These are phyloP conservation scores for Drosophila ercepeae DNA, from an alignment of 1,140 invertebrate genomes.

Conservation along the genomic window DNA sequence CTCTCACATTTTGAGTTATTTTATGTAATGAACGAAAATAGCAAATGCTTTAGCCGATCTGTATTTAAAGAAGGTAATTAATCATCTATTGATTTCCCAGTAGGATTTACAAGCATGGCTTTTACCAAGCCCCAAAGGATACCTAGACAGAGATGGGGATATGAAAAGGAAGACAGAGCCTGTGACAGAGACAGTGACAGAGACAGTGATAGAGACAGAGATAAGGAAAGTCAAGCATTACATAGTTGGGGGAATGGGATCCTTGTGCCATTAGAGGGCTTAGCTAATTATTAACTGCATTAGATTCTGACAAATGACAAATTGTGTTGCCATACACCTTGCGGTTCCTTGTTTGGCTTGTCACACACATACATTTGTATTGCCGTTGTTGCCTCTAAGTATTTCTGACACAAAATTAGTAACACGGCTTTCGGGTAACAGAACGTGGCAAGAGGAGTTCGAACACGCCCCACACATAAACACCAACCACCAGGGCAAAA, in stretches of 20 bases:
- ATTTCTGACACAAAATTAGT: constrained; percentile 76
- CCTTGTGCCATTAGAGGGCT: constrained; percentile 39
- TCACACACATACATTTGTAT: constrained; percentile 5
- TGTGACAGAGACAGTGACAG: neutral
- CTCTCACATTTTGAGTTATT: neutral
- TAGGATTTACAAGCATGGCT: constrained; percentile 24
- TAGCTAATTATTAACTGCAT: constrained; percentile 78
- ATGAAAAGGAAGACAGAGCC: neutral
- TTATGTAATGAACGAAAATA: constrained; percentile 12
- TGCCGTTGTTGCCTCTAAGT: constrained; percentile 43
- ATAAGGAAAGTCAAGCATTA: constrained; percentile 15
- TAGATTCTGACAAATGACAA: constrained; percentile 76
- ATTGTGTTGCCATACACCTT: constrained; percentile 51
- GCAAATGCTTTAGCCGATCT: constrained; percentile 37
- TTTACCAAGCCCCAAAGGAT: constrained; percentile 26
- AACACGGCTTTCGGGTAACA: constrained; percentile 1
- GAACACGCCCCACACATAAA: constrained; percentile 57
- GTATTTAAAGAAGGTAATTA: constrained; percentile 33
- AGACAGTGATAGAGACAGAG: too few species aligned
- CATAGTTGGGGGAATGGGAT: constrained; percentile 33
- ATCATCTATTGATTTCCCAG: constrained; percentile 55
- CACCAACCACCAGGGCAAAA: constrained; percentile 51
- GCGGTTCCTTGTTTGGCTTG: constrained; percentile 11
- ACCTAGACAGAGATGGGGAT: neutral
- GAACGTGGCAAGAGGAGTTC: neutral